Evolutionary conservation across 2,797 vertebrate genomes (phyloP).

Genomic region (Pipistrellus pygmaeus): DNA sequence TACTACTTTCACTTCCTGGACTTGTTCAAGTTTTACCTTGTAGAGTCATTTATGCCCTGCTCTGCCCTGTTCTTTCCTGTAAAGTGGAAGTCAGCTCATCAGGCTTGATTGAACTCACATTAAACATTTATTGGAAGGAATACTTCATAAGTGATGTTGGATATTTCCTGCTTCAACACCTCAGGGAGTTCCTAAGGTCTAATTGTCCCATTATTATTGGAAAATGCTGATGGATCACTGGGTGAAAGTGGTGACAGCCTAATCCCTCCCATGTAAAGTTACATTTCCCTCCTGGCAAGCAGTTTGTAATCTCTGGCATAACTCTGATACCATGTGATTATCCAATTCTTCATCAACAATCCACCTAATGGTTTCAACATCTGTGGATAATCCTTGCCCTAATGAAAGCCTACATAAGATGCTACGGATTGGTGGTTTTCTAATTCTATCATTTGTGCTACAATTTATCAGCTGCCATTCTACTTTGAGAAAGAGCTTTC

Average conservation of each 20-base stretch:
- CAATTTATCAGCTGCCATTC: neutral
- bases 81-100: neutral
- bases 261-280: slow-evolving; percentile 8
- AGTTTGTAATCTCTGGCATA: neutral
- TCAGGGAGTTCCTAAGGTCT: neutral
- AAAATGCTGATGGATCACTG: slow-evolving; percentile 12
- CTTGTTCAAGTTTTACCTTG: neutral
- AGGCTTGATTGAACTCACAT: neutral
- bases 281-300: neutral
- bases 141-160: slow-evolving; percentile 20
- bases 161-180: neutral
- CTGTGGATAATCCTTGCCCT: slow-evolving; percentile 36
- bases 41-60: neutral
- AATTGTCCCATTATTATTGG: slow-evolving; percentile 3
- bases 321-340: slow-evolving; percentile 26
- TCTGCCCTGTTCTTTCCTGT: neutral
- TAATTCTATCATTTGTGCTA: neutral
- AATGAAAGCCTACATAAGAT: neutral
- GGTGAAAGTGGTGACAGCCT: neutral
- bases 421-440: neutral
- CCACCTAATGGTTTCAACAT: slow-evolving; percentile 25
- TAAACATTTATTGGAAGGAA: slow-evolving; percentile 16
- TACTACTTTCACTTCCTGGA: neutral
- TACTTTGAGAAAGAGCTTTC: slow-evolving; percentile 45
- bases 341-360: neutral